These are phyloP conservation scores for Glaucidium brasilianum DNA, from an alignment of 2,113 vertebrate species.

Conservation along the genomic window DNA sequence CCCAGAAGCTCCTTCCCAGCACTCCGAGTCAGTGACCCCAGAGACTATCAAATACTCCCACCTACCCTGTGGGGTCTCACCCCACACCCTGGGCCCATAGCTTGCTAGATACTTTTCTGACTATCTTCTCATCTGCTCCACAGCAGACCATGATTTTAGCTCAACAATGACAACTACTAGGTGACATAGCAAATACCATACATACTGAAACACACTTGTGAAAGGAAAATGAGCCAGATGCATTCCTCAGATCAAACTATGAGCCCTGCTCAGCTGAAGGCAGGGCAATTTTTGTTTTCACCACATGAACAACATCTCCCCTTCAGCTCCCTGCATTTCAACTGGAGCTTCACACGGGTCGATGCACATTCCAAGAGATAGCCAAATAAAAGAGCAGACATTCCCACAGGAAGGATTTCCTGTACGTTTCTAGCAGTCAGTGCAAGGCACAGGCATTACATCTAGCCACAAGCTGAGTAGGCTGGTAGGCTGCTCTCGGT, in stretches of 20 bases:
- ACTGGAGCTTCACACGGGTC: background rate
- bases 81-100: accelerated
- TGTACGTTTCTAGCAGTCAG: accelerated
- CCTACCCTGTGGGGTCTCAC: background rate
- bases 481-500: background rate
- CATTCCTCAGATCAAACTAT: background rate
- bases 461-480: background rate
- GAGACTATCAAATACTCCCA: background rate
- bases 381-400: background rate
- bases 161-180: background rate
- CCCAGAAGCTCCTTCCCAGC: background rate
- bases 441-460: background rate
- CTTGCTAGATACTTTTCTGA: background rate
- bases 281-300: background rate
- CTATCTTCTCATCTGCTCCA: background rate
- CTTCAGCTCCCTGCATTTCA: accelerated
- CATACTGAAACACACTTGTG: background rate
- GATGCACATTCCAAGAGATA: background rate
- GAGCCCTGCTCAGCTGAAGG: background rate
- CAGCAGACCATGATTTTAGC: background rate
- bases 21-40: background rate
- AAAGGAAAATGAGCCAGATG: background rate
- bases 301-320: background rate
- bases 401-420: background rate
- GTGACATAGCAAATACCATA: background rate